Evolutionary conservation across 2,888 invertebrate genomes (phyloP).

Genomic region (Erebia epiphron): DNA sequence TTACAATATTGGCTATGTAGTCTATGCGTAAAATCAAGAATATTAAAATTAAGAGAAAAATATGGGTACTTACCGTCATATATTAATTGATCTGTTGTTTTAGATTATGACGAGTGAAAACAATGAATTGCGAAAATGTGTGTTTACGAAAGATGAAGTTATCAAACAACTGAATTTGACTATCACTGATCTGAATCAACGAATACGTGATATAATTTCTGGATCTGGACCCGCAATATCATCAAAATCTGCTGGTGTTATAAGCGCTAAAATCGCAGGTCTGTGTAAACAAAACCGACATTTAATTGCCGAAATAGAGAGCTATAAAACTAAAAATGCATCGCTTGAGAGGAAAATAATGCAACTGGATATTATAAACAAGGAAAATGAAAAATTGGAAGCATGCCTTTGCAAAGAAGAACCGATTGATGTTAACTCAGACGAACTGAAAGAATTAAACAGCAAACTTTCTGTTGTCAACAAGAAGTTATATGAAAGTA

Average conservation of each 20-base stretch:
- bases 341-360: slow-evolving; percentile 78
- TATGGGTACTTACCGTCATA: neutral
- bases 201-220: slow-evolving; percentile 79
- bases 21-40: too few relatives aligned
- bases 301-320: slow-evolving; percentile 84
- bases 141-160: slow-evolving; percentile 74
- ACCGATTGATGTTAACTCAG: slow-evolving; percentile 63
- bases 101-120: slow-evolving; percentile 83
- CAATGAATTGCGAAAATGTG: slow-evolving; percentile 76
- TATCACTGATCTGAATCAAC: slow-evolving; percentile 67
- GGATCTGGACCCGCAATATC: slow-evolving; percentile 73
- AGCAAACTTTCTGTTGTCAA: slow-evolving; percentile 83
- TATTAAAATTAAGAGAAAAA: neutral
- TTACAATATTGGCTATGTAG: too few relatives aligned
- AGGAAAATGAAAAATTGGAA: slow-evolving; percentile 64
- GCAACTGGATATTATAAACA: slow-evolving; percentile 66
- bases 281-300: slow-evolving; percentile 86
- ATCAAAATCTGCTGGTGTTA: slow-evolving; percentile 78
- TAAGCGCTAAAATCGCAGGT: slow-evolving; percentile 86
- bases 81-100: slow-evolving; percentile 28
- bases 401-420: slow-evolving; percentile 74
- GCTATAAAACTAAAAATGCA: slow-evolving; percentile 83
- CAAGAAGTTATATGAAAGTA: slow-evolving; percentile 86
- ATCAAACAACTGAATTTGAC: slow-evolving; percentile 70
- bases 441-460: slow-evolving; percentile 83